phyloP scores from a whole-genome alignment of 2,797 vertebrate genomes.

The Harpagifer antarcticus region DNA sequence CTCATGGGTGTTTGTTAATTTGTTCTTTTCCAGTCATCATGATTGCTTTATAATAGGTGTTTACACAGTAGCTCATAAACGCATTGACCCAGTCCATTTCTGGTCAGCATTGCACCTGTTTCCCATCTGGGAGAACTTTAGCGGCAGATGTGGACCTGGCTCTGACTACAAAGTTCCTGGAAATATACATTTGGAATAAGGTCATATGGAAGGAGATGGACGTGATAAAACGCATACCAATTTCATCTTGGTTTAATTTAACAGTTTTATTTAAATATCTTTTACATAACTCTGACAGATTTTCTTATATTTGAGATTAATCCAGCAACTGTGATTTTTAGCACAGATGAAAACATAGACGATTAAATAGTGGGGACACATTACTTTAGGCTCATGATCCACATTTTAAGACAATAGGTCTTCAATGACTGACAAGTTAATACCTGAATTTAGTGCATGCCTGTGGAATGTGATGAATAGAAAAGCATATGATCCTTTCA shows the following conservation, averaged over 20 bases:
- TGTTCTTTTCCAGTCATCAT: neutral
- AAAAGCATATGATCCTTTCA: constrained; percentile 3
- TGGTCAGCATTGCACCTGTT: constrained; percentile 58
- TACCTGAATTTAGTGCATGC: constrained; percentile 12
- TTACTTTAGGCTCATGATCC: constrained; percentile 1
- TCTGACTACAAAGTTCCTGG: constrained; percentile 64
- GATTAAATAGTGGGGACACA: neutral
- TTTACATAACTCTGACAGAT: neutral
- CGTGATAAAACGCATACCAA: constrained; percentile 18
- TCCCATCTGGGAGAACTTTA: constrained; percentile 39
- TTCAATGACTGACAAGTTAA: constrained; percentile 9
- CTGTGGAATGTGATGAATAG: constrained; percentile 14
- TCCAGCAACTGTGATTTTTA: neutral
- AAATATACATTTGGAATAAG: constrained; percentile 36
- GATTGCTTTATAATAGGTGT: constrained; percentile 8
- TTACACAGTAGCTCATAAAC: constrained; percentile 5
- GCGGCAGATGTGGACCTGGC: constrained; percentile 76
- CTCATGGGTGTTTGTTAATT: neutral
- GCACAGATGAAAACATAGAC: neutral
- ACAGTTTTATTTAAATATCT: neutral
- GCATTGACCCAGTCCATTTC: constrained; percentile 29
- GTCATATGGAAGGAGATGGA: neutral
- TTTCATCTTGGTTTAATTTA: neutral
- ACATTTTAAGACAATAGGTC: neutral
- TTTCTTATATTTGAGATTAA: neutral